Evolutionary conservation across 2,888 invertebrate genomes (phyloP).

Genomic region (Epinotia demarniana): DNA sequence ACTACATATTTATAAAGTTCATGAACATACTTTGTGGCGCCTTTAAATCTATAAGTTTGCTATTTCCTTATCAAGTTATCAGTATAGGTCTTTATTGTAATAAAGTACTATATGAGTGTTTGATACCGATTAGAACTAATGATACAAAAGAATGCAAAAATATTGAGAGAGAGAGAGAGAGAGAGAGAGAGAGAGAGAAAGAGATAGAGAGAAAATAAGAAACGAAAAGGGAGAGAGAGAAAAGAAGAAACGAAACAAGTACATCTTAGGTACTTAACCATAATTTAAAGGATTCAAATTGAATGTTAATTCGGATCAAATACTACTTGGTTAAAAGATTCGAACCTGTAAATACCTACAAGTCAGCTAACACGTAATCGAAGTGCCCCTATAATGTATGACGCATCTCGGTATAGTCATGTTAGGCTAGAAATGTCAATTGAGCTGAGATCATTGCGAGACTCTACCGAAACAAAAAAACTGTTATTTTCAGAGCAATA

Average conservation of each 20-base stretch:
- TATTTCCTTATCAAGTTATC: not conserved
- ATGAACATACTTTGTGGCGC: not conserved
- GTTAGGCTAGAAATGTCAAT: not conserved
- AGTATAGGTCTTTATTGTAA: not conserved
- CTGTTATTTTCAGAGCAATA: too few species aligned
- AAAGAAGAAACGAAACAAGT: not conserved
- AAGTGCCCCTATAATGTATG: constrained; percentile 2
- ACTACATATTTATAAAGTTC: not conserved
- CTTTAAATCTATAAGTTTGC: not conserved
- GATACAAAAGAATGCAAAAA: too few species aligned
- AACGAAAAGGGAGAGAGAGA: not conserved
- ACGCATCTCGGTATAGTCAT: not conserved
- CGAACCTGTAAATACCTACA: not conserved
- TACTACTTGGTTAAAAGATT: not conserved
- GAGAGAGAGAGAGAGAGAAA: too few species aligned
- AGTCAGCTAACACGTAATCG: constrained; percentile 1
- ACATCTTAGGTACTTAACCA: not conserved
- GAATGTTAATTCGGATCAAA: not conserved
- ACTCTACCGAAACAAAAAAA: not conserved
- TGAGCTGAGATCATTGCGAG: not conserved
- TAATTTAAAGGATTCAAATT: not conserved
- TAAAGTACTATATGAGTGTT: too few species aligned
- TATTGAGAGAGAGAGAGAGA: too few species aligned
- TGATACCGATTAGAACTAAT: too few species aligned
- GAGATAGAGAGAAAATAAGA: not conserved